phyloP scores from a whole-genome alignment of 2,113 vertebrate genomes.

The Perca fluviatilis region DNA sequence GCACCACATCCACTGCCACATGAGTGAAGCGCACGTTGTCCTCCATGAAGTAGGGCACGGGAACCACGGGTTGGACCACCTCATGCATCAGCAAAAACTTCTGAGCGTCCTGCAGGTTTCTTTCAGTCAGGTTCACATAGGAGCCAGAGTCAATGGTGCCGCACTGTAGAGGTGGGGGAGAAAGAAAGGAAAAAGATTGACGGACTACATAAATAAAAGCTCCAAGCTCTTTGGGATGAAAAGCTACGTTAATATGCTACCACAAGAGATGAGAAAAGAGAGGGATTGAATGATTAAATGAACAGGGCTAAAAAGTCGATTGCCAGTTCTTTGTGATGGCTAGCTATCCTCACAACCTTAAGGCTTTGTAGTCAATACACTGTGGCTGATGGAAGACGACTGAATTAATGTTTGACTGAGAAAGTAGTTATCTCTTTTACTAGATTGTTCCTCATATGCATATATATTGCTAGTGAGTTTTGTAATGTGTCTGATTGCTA shows the following conservation, averaged over 20 bases:
- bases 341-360: constrained; percentile 55
- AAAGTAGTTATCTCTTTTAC: constrained; percentile 65
- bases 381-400: constrained; percentile 39
- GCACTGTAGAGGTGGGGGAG: constrained; percentile 85
- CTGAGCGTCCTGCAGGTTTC: constrained; percentile 97
- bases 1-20: constrained; percentile 95
- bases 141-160: constrained; percentile 95
- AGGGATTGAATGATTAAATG: constrained; percentile 64
- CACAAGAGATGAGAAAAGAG: constrained; percentile 36
- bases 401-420: constrained; percentile 62
- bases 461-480: constrained; percentile 61
- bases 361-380: constrained; percentile 57
- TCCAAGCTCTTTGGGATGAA: not conserved
- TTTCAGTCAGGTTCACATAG: constrained; percentile 93
- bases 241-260: constrained; percentile 41
- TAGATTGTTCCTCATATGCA: constrained; percentile 67
- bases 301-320: constrained; percentile 55
- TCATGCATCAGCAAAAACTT: constrained; percentile 98
- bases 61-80: constrained; percentile 92
- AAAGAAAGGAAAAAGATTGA: constrained; percentile 35
- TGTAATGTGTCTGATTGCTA: constrained; percentile 48
- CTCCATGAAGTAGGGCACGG: constrained; percentile 95
- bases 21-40: constrained; percentile 96
- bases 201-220: constrained; percentile 42
- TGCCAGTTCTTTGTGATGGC: constrained; percentile 38